A percentile compares a stretch with the other conserved stretches of the same genome.
These are phyloP conservation scores for Lasiommata megera DNA, from an alignment of 2,888 invertebrate species.

Conservation along the genomic window DNA sequence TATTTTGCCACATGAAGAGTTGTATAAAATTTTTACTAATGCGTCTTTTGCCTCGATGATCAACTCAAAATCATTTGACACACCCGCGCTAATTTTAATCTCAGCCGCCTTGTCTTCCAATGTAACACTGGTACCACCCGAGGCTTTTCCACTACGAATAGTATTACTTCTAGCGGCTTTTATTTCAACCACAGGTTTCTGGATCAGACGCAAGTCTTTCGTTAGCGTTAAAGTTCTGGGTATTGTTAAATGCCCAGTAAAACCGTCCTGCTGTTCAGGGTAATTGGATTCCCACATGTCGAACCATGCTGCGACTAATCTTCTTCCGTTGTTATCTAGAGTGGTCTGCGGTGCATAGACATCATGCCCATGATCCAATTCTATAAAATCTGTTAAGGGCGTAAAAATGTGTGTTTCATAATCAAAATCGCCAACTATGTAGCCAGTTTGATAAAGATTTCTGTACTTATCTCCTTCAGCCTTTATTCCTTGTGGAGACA, in stretches of 20 bases:
- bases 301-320: conserved; percentile 64
- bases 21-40: conserved; percentile 48
- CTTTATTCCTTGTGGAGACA: conserved; percentile 67
- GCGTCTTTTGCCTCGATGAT: conserved; percentile 43
- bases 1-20: conserved; percentile 40
- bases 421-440: conserved; percentile 66
- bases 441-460: conserved; percentile 64
- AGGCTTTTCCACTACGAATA: conserved; percentile 40
- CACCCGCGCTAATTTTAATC: conserved; percentile 43
- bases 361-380: conserved; percentile 66
- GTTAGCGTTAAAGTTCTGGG: conserved; percentile 53
- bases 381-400: conserved; percentile 46
- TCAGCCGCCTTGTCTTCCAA: conserved; percentile 52
- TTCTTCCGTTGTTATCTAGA: conserved; percentile 41
- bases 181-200: conserved; percentile 51
- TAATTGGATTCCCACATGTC: conserved; percentile 69
- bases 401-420: conserved; percentile 50
- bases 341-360: conserved; percentile 70
- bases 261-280: conserved; percentile 61
- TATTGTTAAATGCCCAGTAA: conserved; percentile 64
- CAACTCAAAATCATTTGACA: conserved; percentile 41
- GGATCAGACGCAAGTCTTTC: conserved; percentile 44
- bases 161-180: conserved; percentile 32
- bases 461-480: conserved; percentile 55
- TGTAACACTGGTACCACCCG: conserved; percentile 31